Base-by-base conservation (phyloP, 1,140 invertebrate genomes). In the Platorchestia sp. region DNA sequence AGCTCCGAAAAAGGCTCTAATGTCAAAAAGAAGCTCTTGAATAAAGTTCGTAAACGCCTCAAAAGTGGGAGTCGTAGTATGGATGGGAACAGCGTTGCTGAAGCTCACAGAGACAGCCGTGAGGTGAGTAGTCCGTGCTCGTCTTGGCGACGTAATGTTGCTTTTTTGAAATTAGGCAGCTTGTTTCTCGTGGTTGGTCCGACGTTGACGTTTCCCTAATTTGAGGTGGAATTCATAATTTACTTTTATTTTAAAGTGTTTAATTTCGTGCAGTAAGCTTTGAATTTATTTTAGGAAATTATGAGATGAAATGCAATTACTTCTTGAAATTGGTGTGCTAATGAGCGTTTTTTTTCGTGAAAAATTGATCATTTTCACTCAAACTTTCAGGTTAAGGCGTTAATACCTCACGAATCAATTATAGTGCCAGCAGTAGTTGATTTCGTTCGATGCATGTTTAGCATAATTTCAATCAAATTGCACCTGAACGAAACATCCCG, bases 11-110 rank as follows among this genome's bases (percentile, higher is more conserved):
- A 93, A 44, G 45, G 91, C 43, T 93, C 91, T 10, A 93, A 93
- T 45, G 91, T 93, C n/a, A 93, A 93, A 44, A 93, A 93, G 44
- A 93, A 93, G 91, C 91, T 93, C 10, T 44, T 93, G 45, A 93
- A 45, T 36, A 93, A 93, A 93, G 91, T 93, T 45, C 43, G 91
- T 40, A 44, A 36, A 10, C 41, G 91, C 41, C 41, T 93, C 44
- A 93, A 93, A 47, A 93, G 91, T 93, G 91, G 91, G 45, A 45
- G 45, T n/a, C 91, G 91, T 44, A n/a, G 36, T 45, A 45, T 36
- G 6, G 87, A 44, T 41, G 41, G 41, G 27, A 90, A 90, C 87
- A 27, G 87, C 43, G 36, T 36, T 22, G 3, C 59, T 75, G 59
- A 75, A 75, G 59, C 95, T 89, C 45, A 42, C 45, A 87, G n/a